Percentiles rank a stretch among this genome's conserved stretches.
These are phyloP conservation scores for Archips crataeganus DNA, from an alignment of 2,888 invertebrate species.

Conservation along the genomic window DNA sequence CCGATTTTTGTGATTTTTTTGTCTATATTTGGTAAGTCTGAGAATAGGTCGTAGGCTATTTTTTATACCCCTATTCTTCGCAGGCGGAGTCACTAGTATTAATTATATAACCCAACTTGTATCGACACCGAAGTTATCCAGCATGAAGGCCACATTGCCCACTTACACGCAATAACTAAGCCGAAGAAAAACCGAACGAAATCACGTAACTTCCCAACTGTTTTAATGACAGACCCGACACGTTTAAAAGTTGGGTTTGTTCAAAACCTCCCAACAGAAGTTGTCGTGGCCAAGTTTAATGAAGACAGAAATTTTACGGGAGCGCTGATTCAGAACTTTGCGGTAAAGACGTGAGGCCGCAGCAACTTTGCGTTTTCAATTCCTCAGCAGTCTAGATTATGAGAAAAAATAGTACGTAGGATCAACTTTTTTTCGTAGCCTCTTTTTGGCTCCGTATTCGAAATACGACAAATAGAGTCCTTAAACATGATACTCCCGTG, in stretches of 20 bases:
- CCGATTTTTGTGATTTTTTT: too few relatives aligned
- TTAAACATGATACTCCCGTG: too few relatives aligned
- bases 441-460: too few relatives aligned
- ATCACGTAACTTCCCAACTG: slow-evolving; percentile 46
- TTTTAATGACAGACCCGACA: slow-evolving; percentile 49
- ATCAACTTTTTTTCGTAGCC: neutral
- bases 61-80: too few relatives aligned
- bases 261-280: slow-evolving; percentile 37
- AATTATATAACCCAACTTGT: neutral
- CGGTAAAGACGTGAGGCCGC: slow-evolving; percentile 35
- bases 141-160: neutral
- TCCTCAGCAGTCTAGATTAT: neutral
- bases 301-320: slow-evolving; percentile 41
- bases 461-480: too few relatives aligned
- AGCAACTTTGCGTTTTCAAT: slow-evolving; percentile 28
- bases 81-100: too few relatives aligned
- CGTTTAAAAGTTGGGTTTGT: slow-evolving; percentile 45
- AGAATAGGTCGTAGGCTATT: too few relatives aligned
- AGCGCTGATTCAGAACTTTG: slow-evolving; percentile 34
- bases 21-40: too few relatives aligned
- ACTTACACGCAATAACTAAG: slow-evolving; percentile 32
- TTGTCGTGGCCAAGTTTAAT: slow-evolving; percentile 39
- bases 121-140: neutral
- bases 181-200: slow-evolving; percentile 40
- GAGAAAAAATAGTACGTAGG: neutral